These are phyloP conservation scores for Loriculus beryllinus DNA, from an alignment of 2,797 vertebrate genomes.

Conservation along the genomic window DNA sequence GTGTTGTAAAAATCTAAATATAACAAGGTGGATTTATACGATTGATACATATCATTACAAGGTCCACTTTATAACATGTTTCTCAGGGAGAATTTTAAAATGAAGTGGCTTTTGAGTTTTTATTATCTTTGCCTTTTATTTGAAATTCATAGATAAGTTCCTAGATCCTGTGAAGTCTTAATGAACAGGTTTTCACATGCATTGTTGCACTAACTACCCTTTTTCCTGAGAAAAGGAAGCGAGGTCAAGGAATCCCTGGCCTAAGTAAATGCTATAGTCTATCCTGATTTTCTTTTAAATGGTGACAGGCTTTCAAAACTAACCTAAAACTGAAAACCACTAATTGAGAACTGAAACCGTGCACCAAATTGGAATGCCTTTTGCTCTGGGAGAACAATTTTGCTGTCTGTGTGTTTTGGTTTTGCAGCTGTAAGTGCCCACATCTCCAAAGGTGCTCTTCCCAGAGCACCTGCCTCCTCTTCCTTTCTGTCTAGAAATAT, in stretches of 20 bases:
- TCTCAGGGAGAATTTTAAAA: neutral
- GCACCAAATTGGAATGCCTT: neutral
- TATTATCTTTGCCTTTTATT: neutral
- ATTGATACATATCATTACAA: neutral
- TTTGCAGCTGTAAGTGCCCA: neutral
- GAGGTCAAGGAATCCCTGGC: neutral
- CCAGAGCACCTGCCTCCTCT: neutral
- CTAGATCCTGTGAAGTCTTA: neutral
- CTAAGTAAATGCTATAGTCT: neutral
- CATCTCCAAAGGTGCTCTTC: neutral
- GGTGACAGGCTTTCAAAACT: slow-evolving; percentile 29
- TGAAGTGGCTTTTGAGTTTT: neutral
- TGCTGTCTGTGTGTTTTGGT: neutral
- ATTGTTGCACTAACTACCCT: neutral
- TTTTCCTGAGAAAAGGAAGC: neutral
- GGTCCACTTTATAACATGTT: neutral
- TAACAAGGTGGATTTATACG: neutral
- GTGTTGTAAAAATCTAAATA: neutral
- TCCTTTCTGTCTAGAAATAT: neutral
- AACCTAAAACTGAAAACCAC: slow-evolving; percentile 5
- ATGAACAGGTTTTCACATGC: neutral
- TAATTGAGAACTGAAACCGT: slow-evolving; percentile 26
- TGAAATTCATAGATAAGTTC: neutral
- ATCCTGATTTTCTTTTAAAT: neutral
- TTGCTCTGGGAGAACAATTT: neutral